phyloP scores from a whole-genome alignment of 2,113 vertebrate genomes.

The Thinocorus orbignyianus region DNA sequence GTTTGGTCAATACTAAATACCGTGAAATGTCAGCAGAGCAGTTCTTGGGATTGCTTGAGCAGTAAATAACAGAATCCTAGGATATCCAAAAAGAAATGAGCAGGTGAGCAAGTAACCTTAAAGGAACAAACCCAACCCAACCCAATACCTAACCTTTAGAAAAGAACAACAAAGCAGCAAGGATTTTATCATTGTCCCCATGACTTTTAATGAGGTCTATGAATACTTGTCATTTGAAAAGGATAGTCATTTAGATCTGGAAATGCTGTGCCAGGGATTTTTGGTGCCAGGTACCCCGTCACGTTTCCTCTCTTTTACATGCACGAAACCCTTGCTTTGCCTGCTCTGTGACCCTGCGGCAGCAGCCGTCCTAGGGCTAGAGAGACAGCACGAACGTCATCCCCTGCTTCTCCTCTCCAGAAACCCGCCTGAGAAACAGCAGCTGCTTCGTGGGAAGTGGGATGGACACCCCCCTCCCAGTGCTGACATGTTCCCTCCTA shows the following conservation, averaged over 20 bases:
- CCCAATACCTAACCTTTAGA: background rate
- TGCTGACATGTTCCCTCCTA: background rate
- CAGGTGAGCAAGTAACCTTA: conserved; percentile 32
- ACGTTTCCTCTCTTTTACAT: background rate
- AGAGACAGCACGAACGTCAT: background rate
- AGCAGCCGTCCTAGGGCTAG: background rate
- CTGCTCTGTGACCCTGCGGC: background rate
- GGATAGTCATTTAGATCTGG: background rate
- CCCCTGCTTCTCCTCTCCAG: background rate
- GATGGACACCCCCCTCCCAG: background rate
- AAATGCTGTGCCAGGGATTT: background rate
- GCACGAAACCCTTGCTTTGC: background rate
- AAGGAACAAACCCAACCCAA: background rate
- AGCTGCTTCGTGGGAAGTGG: background rate
- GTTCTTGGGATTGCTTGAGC: conserved; percentile 57
- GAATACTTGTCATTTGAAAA: background rate
- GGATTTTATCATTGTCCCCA: background rate
- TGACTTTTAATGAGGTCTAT: background rate
- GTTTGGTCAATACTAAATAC: conserved; percentile 72
- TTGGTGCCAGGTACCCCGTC: background rate
- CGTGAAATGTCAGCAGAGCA: conserved; percentile 64
- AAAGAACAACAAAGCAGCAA: background rate
- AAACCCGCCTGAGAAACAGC: background rate
- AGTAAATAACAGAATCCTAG: conserved; percentile 61
- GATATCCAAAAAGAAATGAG: conserved; percentile 32